Evolutionary conservation across 2,113 vertebrate genomes (phyloP).

Genomic region (Girardinichthys multiradiatus): DNA sequence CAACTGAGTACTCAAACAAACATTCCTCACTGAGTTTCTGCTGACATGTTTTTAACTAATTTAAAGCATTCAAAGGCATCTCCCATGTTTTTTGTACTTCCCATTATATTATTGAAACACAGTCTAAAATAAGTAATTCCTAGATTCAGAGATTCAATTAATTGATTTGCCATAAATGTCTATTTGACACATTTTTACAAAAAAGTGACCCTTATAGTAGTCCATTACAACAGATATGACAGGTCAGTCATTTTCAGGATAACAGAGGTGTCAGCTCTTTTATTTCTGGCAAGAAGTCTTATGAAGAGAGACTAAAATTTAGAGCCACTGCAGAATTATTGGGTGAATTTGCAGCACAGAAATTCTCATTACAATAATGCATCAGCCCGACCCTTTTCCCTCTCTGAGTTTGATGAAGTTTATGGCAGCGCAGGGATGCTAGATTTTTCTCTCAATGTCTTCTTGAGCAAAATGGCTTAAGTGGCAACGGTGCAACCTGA

Average conservation of each 20-base stretch:
- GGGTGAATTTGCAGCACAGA: not conserved
- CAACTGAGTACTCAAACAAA: conserved; percentile 28
- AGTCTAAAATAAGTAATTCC: not conserved
- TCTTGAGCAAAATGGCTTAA: not conserved
- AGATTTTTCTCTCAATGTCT: not conserved
- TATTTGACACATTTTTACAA: not conserved
- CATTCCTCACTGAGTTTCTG: not conserved
- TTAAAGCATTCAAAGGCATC: not conserved
- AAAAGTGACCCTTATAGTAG: not conserved
- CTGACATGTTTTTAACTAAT: conserved; percentile 19
- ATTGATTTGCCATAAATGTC: not conserved
- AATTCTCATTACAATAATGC: not conserved
- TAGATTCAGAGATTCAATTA: not conserved
- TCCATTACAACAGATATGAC: not conserved
- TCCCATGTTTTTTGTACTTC: not conserved
- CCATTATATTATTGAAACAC: not conserved
- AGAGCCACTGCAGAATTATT: not conserved
- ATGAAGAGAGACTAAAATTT: not conserved
- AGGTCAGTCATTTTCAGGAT: too few species aligned
- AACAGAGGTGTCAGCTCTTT: not conserved
- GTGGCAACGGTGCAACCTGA: not conserved
- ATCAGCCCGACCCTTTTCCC: not conserved
- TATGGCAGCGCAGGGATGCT: not conserved
- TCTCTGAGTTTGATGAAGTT: not conserved
- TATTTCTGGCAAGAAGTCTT: not conserved